phyloP scores from a whole-genome alignment of 2,113 vertebrate genomes.

The Acanthochromis polyacanthus region DNA sequence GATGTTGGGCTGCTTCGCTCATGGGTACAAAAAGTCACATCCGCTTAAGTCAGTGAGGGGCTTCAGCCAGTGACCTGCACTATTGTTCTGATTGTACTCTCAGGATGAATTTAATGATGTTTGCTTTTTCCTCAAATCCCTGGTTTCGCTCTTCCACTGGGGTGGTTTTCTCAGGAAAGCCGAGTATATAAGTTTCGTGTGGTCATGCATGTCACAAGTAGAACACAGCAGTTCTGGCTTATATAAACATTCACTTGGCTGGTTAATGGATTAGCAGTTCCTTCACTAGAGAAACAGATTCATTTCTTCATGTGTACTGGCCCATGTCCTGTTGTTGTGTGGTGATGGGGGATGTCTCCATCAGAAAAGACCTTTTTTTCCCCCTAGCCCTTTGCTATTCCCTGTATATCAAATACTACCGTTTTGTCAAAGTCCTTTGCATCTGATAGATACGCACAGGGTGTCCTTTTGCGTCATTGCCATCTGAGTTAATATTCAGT shows the following conservation, averaged over 20 bases:
- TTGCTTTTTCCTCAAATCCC: constrained; percentile 26
- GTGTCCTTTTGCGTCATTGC: too few relatives aligned
- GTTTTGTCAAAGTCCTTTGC: too few relatives aligned
- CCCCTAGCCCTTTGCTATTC: neutral
- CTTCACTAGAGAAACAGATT: constrained; percentile 38
- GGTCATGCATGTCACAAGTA: constrained; percentile 40
- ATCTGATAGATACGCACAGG: too few relatives aligned
- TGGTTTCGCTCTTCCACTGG: neutral
- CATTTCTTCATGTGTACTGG: constrained; percentile 20
- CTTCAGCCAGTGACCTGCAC: constrained; percentile 37
- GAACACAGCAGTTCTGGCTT: constrained; percentile 3
- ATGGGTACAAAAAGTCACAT: constrained; percentile 53
- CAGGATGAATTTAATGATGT: constrained; percentile 52
- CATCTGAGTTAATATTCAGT: too few relatives aligned
- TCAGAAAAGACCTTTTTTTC: neutral
- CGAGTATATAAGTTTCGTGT: constrained; percentile 22
- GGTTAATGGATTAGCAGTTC: constrained; percentile 56
- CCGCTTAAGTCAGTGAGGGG: constrained; percentile 27
- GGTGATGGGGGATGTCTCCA: constrained; percentile 19
- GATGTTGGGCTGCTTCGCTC: constrained; percentile 30
- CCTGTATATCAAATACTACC: too few relatives aligned
- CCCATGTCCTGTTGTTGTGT: constrained; percentile 21
- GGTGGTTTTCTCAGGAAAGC: neutral
- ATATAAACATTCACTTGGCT: constrained; percentile 29
- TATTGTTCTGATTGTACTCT: constrained; percentile 28